A percentile compares a stretch with the other conserved stretches of the same genome.
Evolutionary conservation across 1,140 invertebrate genomes (phyloP).

Genomic region (Thereuonema tuberculata): DNA sequence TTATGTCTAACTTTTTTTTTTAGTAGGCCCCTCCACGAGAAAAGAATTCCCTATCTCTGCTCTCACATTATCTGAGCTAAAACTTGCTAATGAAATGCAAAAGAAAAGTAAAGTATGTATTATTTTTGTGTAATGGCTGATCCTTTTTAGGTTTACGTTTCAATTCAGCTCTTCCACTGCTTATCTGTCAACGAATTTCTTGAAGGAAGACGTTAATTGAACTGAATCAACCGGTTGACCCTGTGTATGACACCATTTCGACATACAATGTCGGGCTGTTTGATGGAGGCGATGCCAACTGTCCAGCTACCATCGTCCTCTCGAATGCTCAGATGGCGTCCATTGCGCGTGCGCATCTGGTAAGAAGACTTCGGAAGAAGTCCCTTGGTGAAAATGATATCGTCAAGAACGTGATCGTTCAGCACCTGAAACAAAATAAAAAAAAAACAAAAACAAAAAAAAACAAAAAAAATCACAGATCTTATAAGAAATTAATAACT

Average conservation of each 20-base stretch:
- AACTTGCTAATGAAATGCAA: too few species aligned
- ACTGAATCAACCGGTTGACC: slow-evolving; percentile 5
- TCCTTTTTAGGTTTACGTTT: too few species aligned
- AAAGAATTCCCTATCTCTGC: too few species aligned
- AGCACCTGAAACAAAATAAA: neutral
- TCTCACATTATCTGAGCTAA: too few species aligned
- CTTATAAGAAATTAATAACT: neutral
- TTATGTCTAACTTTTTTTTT: too few species aligned
- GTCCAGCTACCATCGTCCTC: slow-evolving; percentile 8
- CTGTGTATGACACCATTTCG: slow-evolving; percentile 8
- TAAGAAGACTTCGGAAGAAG: slow-evolving; percentile 5
- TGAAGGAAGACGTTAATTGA: too few species aligned
- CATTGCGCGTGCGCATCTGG: neutral
- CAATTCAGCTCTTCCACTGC: too few species aligned
- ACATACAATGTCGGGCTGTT: neutral
- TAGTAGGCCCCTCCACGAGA: too few species aligned
- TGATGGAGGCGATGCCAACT: neutral
- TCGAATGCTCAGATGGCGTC: neutral
- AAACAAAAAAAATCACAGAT: neutral
- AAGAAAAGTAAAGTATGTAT: too few species aligned
- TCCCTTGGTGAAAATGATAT: neutral
- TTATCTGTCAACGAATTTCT: too few species aligned
- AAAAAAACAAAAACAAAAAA: too few species aligned
- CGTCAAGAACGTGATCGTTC: slow-evolving; percentile 7
- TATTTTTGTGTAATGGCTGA: too few species aligned